These are phyloP conservation scores for Oceanodroma leucorhoa DNA, from an alignment of 2,797 vertebrate species.

Conservation along the genomic window DNA sequence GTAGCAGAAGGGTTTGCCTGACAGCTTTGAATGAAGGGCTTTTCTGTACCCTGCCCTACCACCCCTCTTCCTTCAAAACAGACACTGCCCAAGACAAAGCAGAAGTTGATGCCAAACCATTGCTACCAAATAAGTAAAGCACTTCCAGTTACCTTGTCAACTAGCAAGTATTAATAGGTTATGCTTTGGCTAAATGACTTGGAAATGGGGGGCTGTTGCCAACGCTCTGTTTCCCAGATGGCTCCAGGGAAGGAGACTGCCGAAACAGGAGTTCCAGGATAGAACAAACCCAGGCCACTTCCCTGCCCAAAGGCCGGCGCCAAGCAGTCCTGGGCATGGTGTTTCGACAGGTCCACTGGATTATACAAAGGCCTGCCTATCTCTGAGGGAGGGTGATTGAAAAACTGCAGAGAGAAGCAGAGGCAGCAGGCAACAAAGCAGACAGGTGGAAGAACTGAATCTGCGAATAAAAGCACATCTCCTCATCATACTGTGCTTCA, in stretches of 20 bases:
- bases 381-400: neutral
- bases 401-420: neutral
- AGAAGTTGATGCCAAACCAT: neutral
- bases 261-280: neutral
- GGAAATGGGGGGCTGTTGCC: neutral
- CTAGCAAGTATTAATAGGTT: neutral
- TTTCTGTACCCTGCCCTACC: neutral
- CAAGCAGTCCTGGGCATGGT: accelerated
- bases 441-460: neutral
- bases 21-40: neutral
- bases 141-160: neutral
- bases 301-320: neutral
- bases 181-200: neutral
- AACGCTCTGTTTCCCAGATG: neutral
- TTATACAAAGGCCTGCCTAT: neutral
- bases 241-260: neutral
- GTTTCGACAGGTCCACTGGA: neutral
- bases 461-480: neutral
- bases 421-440: slow-evolving; percentile 11
- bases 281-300: neutral
- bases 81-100: neutral
- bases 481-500: neutral
- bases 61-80: neutral
- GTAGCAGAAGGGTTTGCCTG: neutral
- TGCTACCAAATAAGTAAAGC: neutral